These are phyloP conservation scores for Ennomos quercinarius DNA, from an alignment of 2,888 invertebrate genomes.

Conservation along the genomic window DNA sequence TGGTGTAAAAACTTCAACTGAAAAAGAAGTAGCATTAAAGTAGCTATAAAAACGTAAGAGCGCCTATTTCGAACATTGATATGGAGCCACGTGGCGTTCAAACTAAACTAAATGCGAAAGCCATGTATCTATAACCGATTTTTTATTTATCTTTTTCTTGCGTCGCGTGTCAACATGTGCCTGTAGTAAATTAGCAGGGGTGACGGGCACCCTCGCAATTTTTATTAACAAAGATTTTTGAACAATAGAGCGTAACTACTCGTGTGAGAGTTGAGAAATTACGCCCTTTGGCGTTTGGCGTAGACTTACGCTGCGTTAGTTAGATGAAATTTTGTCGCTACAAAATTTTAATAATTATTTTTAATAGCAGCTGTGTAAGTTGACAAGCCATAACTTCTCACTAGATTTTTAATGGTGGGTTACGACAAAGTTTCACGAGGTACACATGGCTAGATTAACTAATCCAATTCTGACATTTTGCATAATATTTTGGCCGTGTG, in stretches of 20 bases:
- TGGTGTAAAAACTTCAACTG: constrained; percentile 42
- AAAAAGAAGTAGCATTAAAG: constrained; percentile 3
- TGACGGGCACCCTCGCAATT: constrained; percentile 76
- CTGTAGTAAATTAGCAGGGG: constrained; percentile 83
- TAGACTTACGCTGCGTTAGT: constrained; percentile 36
- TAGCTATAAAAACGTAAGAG: background rate
- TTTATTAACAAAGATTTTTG: constrained; percentile 78
- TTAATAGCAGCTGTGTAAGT: constrained; percentile 5
- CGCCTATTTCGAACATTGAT: constrained; percentile 58
- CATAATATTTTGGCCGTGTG: too few species aligned
- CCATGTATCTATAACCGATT: constrained; percentile 71
- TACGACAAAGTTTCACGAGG: too few species aligned
- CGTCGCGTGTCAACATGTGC: constrained; percentile 84
- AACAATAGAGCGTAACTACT: constrained; percentile 82
- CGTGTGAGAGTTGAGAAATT: constrained; percentile 78
- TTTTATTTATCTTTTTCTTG: constrained; percentile 74
- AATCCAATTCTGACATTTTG: too few species aligned
- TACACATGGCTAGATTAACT: too few species aligned
- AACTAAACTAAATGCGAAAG: constrained; percentile 67
- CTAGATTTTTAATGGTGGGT: too few species aligned
- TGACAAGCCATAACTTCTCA: too few species aligned
- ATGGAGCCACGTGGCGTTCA: constrained; percentile 57
- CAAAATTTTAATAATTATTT: constrained; percentile 11
- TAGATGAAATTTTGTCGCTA: constrained; percentile 10
- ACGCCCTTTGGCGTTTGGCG: constrained; percentile 68